These are phyloP conservation scores for Mormyrops boulengeri DNA, from an alignment of 2,797 vertebrate species.

Conservation along the genomic window DNA sequence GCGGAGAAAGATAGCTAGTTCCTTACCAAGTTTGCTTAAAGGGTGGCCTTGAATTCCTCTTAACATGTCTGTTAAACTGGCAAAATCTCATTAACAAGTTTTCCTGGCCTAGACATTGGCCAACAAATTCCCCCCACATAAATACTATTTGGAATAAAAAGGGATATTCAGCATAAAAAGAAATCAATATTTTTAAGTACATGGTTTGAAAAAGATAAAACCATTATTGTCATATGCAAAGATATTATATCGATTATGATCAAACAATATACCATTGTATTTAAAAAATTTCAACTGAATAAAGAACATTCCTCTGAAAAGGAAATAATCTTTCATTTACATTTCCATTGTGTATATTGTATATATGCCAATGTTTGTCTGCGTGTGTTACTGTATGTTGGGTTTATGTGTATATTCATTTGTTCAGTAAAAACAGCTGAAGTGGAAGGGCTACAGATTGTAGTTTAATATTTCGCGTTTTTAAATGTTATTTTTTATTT, in stretches of 20 bases:
- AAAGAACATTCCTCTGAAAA: not conserved
- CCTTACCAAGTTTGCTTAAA: not conserved
- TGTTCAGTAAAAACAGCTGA: not conserved
- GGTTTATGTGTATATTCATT: not conserved
- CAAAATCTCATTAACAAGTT: not conserved
- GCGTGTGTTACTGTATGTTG: not conserved
- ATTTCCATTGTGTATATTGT: not conserved
- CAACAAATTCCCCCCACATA: not conserved
- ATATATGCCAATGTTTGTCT: not conserved
- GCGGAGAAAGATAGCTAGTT: not conserved
- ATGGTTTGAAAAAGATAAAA: not conserved
- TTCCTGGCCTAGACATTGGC: not conserved
- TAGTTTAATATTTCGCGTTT: not conserved
- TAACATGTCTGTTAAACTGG: not conserved
- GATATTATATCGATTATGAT: not conserved
- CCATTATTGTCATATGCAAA: not conserved
- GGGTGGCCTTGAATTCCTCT: not conserved
- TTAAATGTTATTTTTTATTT: not conserved
- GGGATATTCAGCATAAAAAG: not conserved
- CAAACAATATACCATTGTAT: not conserved
- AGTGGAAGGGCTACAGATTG: no score
- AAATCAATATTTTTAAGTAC: not conserved
- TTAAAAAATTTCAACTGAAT: not conserved
- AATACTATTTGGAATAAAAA: not conserved
- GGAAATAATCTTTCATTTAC: not conserved